Evolutionary conservation across 2,888 invertebrate species (phyloP), one percentile per base, ranked within the genome.

Genomic region (Chloromyia formosa): DNA sequence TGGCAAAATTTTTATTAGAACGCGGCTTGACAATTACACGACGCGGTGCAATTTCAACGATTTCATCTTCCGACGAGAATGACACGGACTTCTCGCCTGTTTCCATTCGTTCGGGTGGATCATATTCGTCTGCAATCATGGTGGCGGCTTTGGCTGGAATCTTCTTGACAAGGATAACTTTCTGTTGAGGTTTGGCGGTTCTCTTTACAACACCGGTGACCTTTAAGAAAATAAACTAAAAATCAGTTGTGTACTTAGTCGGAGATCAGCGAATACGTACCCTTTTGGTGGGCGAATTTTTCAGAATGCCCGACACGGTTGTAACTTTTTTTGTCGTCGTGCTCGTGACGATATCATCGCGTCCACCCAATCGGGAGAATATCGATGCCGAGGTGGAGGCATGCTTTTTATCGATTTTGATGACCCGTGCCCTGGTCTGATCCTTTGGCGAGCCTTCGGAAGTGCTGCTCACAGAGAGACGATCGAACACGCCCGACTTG

Each of bases 31-130:
- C 42, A 18, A 77, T 74, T 0, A 79, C 76, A 1, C 77, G 75
- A 1, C 85, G 79, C 0, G 81, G 81, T 7, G 79, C 80, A 22
- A 86, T 85, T 80, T 86, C 86, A n/a, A 84, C 80, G 10, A 86
- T 84, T 78, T 86, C 86, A 1, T 85, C 86, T 14, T 83, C 84
- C 0, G 85, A 82, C 2, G 85, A 85, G 73, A 86, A 86, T 71
- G 84, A 84, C 0, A 86, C 85, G 71, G 83, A 80, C 78, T 86
- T 86, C 69, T 84, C 84, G 9, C 78, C 75, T 64, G 77, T 79
- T 54, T 80, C 80, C 77, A 81, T 79, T 53, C 72, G 71, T 9
- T 74, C 73, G 71, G 77, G 22, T 1, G 80, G 78, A 20, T 79
- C 78, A 61, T 80, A 78, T 20, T 79, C 75, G 60, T 81, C 82